Evolutionary conservation across 2,113 vertebrate genomes (phyloP).

Genomic region (Vanacampus margaritifer): DNA sequence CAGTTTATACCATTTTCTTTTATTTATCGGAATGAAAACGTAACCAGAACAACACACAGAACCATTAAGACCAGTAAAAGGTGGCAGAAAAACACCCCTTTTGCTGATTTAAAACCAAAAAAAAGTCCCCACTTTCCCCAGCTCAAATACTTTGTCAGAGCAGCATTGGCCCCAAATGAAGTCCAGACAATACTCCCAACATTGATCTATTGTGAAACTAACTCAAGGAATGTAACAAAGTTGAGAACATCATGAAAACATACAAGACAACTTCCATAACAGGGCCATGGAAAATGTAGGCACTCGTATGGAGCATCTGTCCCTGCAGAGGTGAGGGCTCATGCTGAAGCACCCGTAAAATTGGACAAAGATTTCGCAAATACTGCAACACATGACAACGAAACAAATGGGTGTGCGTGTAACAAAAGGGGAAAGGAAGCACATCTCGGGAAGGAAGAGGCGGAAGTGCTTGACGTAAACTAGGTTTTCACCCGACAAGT

Average conservation of each 20-base stretch:
- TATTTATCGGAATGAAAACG: constrained; percentile 9
- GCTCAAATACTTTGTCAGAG: background rate
- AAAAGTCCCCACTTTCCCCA: background rate
- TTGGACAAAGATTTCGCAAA: constrained; percentile 46
- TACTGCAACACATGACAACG: constrained; percentile 33
- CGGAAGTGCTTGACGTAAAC: constrained; percentile 53
- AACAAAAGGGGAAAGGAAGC: constrained; percentile 49
- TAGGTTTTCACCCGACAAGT: constrained; percentile 18
- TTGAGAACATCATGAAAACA: constrained; percentile 16
- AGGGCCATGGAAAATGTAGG: constrained; percentile 68
- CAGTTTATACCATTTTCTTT: background rate
- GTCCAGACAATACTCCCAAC: background rate
- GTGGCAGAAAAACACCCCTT: background rate
- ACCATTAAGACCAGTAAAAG: background rate
- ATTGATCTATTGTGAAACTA: constrained; percentile 16
- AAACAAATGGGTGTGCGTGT: constrained; percentile 22
- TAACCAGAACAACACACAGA: background rate
- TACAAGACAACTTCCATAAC: constrained; percentile 48
- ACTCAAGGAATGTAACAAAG: constrained; percentile 63
- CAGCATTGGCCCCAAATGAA: constrained; percentile 1
- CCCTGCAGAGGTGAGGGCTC: constrained; percentile 50
- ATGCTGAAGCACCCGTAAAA: constrained; percentile 70
- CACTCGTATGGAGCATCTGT: constrained; percentile 74
- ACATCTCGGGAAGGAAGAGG: constrained; percentile 39
- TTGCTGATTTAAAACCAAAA: background rate